Evolutionary conservation across 2,797 vertebrate genomes (phyloP).

Genomic region (Netta rufina): DNA sequence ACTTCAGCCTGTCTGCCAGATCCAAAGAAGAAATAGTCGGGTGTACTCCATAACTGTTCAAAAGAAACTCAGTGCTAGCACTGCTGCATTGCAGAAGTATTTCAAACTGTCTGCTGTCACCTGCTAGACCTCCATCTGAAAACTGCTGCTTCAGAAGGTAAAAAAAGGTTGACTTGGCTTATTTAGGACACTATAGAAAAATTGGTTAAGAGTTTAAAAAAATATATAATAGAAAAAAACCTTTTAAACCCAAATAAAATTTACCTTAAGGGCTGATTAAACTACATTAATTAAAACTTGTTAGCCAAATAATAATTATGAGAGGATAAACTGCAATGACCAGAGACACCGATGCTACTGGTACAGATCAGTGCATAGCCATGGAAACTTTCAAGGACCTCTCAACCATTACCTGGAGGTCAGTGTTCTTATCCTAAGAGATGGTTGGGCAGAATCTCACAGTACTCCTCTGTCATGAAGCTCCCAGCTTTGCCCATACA

Average conservation of each 20-base stretch:
- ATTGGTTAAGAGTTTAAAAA: neutral
- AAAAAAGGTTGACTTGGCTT: too few relatives aligned
- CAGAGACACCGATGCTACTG: neutral
- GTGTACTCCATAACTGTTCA: neutral
- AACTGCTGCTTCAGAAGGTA: neutral
- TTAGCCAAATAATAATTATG: neutral
- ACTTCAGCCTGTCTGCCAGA: neutral
- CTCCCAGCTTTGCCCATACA: neutral
- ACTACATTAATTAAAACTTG: neutral
- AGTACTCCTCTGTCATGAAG: neutral
- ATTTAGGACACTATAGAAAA: too few relatives aligned
- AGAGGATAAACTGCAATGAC: neutral
- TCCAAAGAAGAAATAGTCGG: neutral
- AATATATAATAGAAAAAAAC: neutral
- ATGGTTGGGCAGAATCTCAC: neutral
- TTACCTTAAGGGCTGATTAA: neutral
- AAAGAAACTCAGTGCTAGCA: neutral
- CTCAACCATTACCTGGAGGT: neutral
- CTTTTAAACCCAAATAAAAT: neutral
- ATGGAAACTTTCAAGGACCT: neutral
- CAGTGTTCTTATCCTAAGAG: neutral
- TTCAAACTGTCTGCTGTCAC: neutral
- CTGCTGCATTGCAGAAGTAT: neutral
- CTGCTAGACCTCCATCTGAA: neutral
- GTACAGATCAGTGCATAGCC: neutral